Conservation (phyloP, 2,113 vertebrate species). For the Aix galericulata region DNA sequence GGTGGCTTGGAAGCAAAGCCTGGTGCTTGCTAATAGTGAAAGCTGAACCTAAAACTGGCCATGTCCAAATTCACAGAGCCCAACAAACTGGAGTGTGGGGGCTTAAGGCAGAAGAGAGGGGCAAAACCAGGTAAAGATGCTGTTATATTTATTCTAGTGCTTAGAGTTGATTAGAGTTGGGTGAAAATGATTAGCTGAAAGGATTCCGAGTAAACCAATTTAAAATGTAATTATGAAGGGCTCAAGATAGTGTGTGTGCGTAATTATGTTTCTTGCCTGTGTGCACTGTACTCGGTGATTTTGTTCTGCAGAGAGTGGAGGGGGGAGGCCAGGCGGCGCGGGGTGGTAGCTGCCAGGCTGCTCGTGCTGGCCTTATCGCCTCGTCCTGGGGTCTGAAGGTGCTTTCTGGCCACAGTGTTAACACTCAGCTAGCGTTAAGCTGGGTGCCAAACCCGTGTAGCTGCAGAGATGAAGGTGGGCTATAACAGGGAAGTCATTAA, state of each 20-base stretch:
- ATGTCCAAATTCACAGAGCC: neutral
- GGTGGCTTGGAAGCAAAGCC: conserved; percentile 19
- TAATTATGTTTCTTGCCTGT: conserved; percentile 59
- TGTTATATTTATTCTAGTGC: conserved; percentile 23
- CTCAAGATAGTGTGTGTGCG: conserved; percentile 22
- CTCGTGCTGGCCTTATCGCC: neutral
- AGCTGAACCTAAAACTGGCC: neutral
- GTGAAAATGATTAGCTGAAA: conserved; percentile 38
- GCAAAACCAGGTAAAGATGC: neutral
- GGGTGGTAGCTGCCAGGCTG: neutral
- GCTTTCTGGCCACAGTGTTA: neutral
- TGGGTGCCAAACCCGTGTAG: neutral
- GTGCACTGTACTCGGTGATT: conserved; percentile 15
- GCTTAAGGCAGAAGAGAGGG: neutral
- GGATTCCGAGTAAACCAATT: conserved; percentile 39
- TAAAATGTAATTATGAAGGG: conserved; percentile 54
- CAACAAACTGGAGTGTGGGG: neutral
- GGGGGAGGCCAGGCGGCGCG: neutral
- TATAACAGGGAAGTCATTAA: neutral
- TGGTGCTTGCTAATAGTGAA: conserved; percentile 21
- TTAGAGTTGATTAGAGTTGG: conserved; percentile 31
- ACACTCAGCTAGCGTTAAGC: neutral
- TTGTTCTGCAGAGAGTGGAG: neutral
- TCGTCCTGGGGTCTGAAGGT: neutral
- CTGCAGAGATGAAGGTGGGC: neutral